These are phyloP conservation scores for Vipera ursinii DNA, from an alignment of 2,797 vertebrate species.

Conservation along the genomic window DNA sequence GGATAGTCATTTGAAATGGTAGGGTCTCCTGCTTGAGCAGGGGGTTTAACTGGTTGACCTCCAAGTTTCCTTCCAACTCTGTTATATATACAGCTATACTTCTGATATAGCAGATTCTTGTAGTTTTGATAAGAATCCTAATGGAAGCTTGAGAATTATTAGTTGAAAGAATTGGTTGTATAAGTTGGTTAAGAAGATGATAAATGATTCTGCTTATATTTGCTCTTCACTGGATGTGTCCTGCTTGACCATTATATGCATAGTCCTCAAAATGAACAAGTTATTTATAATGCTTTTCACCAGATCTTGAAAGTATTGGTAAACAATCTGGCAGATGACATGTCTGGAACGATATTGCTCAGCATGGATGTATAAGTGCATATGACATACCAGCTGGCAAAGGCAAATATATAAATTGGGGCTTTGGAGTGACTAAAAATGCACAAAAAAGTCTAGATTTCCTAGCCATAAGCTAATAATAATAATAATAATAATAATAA, in stretches of 20 bases:
- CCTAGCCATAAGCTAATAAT: too few relatives aligned
- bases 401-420: neutral
- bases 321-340: neutral
- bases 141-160: neutral
- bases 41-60: too few relatives aligned
- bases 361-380: neutral
- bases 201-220: neutral
- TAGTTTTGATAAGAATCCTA: neutral
- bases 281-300: neutral
- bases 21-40: too few relatives aligned
- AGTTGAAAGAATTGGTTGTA: neutral
- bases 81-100: neutral
- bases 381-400: neutral
- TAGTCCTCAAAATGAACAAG: neutral
- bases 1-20: too few relatives aligned
- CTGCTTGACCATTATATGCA: neutral
- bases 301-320: neutral
- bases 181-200: neutral
- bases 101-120: too few relatives aligned
- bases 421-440: neutral
- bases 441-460: neutral
- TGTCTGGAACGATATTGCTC: neutral
- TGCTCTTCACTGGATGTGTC: neutral
- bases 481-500: too few relatives aligned
- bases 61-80: too few relatives aligned